These are phyloP conservation scores for Panurus biarmicus DNA, from an alignment of 2,113 vertebrate genomes.

Conservation along the genomic window DNA sequence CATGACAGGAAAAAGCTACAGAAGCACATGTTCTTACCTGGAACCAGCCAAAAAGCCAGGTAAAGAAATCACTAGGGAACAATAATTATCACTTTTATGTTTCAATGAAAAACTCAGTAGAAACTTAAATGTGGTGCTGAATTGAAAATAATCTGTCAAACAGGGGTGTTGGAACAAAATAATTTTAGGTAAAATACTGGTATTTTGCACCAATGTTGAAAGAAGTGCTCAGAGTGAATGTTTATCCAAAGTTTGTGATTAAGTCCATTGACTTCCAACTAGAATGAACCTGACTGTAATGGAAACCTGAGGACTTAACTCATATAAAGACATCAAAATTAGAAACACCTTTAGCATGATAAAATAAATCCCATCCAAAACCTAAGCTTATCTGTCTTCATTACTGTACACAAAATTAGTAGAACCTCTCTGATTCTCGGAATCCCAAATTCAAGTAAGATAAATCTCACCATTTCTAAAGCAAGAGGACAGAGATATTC, in stretches of 20 bases:
- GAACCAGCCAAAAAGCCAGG: neutral
- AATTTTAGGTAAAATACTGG: neutral
- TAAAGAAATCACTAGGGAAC: neutral
- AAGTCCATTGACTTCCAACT: neutral
- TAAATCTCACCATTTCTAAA: neutral
- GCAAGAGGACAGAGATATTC: neutral
- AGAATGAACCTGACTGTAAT: neutral
- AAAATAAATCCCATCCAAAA: neutral
- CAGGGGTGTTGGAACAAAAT: neutral
- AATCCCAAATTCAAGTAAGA: neutral
- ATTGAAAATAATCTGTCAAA: neutral
- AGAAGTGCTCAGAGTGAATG: neutral
- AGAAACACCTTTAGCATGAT: neutral
- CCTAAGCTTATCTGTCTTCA: neutral
- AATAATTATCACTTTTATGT: neutral
- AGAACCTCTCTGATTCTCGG: neutral
- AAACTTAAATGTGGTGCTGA: neutral
- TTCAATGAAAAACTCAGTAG: neutral
- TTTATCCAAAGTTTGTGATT: neutral
- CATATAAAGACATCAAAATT: neutral
- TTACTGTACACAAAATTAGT: neutral
- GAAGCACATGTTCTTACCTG: neutral
- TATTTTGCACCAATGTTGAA: neutral
- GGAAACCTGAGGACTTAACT: neutral
- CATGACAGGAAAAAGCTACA: neutral